Base-by-base conservation (phyloP, 2,797 vertebrate genomes). In the Holocentrus rufus region DNA sequence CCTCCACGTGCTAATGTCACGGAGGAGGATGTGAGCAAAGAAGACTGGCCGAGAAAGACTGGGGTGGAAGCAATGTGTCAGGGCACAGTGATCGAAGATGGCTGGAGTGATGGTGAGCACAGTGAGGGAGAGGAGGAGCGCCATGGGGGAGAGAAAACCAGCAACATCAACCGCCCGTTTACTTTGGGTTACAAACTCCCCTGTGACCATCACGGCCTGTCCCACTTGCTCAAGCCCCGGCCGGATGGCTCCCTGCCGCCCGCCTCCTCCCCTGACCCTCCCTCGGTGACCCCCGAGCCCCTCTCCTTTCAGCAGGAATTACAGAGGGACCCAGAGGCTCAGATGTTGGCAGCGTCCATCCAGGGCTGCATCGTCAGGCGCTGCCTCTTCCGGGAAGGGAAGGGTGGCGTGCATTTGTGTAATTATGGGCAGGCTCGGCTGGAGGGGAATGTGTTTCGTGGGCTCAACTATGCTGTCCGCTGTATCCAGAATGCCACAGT, bases 401-500 rank as follows among this genome's bases (percentile, higher is more conserved):
- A 96, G 76, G 96, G 95, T 4, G 96, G 96, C 0, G 88, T 97
- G 49, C 94, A 97, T 54, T 84, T 97, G 79, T 96, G 92, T 63
- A 96, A 95, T 64, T 92, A 92, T 0, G 95, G 94, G 49, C 95
- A 95, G 77, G 96, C 94, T 79, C 94, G 94, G 39, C 88, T 96
- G 88, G 96, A 96, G 80, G 95, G 92, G 52, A 97, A 93, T 53
- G 59, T 96, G 80, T 97, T 97, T 83, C 92, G 94, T 67, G 91
- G 94, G 65, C 93, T 98, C 76, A 95, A 92, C 76, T 96, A 95
- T 0, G 95, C 95, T 0, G 94, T 96, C 79, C 94, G 94, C 61
- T 96, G 96, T 79, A 94, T 95, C 86, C 95, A 96, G 76, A 96
- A 94, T 76, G 95, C 96, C 87, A 95, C 95, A 88, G 95, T 96